Evolutionary conservation across 1,140 invertebrate genomes (phyloP).

Genomic region (Pristionchus pacificus): DNA sequence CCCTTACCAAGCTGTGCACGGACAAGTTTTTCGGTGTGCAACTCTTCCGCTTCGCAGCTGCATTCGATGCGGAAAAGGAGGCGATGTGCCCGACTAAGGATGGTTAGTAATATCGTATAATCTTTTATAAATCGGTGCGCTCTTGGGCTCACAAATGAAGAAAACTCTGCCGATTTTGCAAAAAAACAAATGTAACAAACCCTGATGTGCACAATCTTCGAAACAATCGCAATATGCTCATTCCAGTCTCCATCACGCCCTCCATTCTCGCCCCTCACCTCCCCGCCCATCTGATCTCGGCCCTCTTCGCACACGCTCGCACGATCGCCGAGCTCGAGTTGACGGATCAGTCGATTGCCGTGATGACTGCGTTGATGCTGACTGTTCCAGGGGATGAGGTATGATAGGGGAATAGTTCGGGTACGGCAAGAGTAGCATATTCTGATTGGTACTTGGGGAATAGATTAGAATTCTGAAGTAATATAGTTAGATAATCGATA

Average conservation of each 20-base stretch:
- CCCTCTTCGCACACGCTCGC: conserved; percentile 3
- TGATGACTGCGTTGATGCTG: conserved; percentile 23
- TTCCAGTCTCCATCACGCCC: neutral
- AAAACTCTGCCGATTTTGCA: no score
- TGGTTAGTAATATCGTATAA: conserved; percentile 11
- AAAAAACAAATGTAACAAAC: no score
- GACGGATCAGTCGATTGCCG: conserved; percentile 28
- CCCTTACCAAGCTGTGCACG: conserved; percentile 12
- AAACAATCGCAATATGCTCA: conserved; percentile 12
- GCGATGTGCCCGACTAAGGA: neutral
- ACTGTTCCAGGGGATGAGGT: no score
- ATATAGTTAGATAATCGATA: no score
- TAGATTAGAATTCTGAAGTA: no score
- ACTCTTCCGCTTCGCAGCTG: conserved; percentile 8
- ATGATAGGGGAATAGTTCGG: no score
- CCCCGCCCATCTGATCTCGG: neutral
- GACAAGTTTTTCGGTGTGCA: conserved; percentile 5
- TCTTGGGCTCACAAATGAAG: conserved; percentile 14
- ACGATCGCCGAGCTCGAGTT: conserved; percentile 20
- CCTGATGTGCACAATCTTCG: neutral
- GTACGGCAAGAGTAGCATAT: no score
- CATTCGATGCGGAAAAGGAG: conserved; percentile 13
- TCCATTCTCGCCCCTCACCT: conserved; percentile 7
- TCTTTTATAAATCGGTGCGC: conserved; percentile 15
- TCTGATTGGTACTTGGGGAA: no score